Base-by-base conservation (phyloP, 2,888 invertebrate species). In the Melanchra persicariae region DNA sequence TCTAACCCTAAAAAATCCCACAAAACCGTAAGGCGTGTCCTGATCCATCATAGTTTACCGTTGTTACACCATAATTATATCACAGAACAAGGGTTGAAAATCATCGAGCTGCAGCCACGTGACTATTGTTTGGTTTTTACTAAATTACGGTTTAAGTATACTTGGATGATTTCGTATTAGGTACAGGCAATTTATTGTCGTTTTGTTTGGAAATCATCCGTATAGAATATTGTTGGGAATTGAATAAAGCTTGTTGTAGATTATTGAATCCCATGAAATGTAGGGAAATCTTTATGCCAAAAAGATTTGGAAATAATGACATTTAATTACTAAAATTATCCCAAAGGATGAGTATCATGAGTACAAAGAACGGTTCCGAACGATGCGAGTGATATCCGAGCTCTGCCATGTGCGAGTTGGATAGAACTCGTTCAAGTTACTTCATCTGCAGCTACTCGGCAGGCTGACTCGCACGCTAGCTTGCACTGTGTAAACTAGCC, bases 101-200 rank as follows among this genome's bases (percentile, higher is more conserved):
- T 66, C 84, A 81, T 74, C 59, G 74, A 82, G 71, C 73, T 54
- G 62, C 65, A 6, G 87, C 65, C 93, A 93, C 93, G 93, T 93
- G 94, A 49, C 89, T 81, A 87, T 93, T 93, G 92, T 93, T 91
- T 90, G 91, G 55, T 80, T 77, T 74, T 77, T 73, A 85, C 75
- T 85, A 91, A 92, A 93, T 93, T 93, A 93, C 84, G 87, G 88
- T 81, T 79, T 85, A 83, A 77, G 69, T 80, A 74, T 83, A 85
- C 84, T 70, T 85, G 81, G 82, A 77, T 77, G 85, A 76, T 71
- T 85, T 70, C 30, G 19, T 68, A 55, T 78, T 79, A 68, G 34
- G 49, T 37, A 22, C 24, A 54, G 51, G 2, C 67, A 51, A 72
- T 82, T 78, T 59, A 47, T 9, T 26, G 57, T 54, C 6, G 65